These are phyloP conservation scores for Pentalonia nigronervosa DNA, from an alignment of 1,140 invertebrate genomes.

Conservation along the genomic window DNA sequence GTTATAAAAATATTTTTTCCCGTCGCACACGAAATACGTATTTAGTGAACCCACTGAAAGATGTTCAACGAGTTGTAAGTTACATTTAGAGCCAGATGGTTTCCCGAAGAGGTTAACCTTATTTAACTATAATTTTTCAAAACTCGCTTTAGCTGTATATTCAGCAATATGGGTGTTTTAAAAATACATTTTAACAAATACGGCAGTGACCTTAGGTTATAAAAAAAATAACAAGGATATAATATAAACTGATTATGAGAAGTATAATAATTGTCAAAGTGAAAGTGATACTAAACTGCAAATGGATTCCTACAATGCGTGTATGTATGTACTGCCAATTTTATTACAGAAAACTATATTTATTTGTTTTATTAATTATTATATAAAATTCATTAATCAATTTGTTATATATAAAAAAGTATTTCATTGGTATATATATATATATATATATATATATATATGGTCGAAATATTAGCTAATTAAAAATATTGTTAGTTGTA, in stretches of 20 bases:
- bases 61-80: background rate
- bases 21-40: background rate
- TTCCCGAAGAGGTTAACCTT: slow-evolving; percentile 9
- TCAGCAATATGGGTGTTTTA: background rate
- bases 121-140: background rate
- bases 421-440: background rate
- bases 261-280: slow-evolving; percentile 19
- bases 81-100: background rate
- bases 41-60: background rate
- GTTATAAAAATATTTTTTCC: background rate
- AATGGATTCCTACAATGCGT: background rate
- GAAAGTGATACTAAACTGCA: slow-evolving; percentile 21
- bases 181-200: background rate
- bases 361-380: background rate
- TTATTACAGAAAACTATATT: background rate
- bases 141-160: background rate
- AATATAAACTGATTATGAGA: slow-evolving; percentile 4
- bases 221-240: slow-evolving; percentile 9
- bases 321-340: background rate
- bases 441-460: background rate
- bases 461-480: background rate
- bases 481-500: no score
- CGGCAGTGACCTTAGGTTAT: background rate
- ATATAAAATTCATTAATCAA: background rate
- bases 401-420: background rate